phyloP scores from a whole-genome alignment of 2,113 vertebrate genomes.

The Antechinus flavipes region DNA sequence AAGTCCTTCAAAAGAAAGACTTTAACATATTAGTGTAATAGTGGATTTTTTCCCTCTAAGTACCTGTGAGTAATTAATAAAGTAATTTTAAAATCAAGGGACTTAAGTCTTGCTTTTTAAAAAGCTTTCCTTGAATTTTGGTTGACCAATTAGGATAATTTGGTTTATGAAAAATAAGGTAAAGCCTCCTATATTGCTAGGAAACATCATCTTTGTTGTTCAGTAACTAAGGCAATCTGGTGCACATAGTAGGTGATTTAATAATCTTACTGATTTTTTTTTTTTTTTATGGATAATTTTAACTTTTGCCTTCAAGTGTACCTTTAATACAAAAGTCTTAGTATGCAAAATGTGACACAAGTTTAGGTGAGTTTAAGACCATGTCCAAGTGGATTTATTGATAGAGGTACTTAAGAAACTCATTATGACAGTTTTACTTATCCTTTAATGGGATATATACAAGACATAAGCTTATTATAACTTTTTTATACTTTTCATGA shows the following conservation, averaged over 20 bases:
- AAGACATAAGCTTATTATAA: not conserved
- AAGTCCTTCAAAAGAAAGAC: not conserved
- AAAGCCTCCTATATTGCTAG: not conserved
- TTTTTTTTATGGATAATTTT: not conserved
- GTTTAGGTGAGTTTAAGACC: not conserved
- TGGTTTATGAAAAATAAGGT: not conserved
- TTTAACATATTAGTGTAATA: not conserved
- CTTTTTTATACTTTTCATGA: conserved; percentile 14
- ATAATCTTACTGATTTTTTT: not conserved
- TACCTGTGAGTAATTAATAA: not conserved
- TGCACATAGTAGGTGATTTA: not conserved
- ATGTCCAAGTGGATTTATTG: not conserved
- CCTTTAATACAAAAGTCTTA: not conserved
- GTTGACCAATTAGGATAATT: not conserved
- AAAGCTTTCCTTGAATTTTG: not conserved
- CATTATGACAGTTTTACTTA: not conserved
- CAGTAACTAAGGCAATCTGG: not conserved
- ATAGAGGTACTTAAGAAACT: not conserved
- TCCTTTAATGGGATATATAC: not conserved
- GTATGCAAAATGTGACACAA: not conserved
- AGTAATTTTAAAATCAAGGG: not conserved
- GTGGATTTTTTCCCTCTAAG: not conserved
- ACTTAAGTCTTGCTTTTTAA: not conserved
- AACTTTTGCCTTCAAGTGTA: not conserved
- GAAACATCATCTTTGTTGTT: not conserved